Base-by-base conservation (phyloP, 1,140 invertebrate genomes). In the Pissodes strobi region DNA sequence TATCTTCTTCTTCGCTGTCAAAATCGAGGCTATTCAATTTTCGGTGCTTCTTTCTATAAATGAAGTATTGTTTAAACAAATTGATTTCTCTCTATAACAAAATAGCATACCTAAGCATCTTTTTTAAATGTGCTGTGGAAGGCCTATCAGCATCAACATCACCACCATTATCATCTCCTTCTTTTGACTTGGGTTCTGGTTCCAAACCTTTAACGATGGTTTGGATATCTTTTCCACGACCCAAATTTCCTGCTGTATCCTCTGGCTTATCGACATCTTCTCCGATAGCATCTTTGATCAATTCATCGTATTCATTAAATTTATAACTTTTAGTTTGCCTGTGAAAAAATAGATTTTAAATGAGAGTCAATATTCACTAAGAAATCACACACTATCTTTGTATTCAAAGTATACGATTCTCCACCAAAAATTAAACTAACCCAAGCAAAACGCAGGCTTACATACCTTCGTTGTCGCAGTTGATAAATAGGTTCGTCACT, bases 271-370 rank as follows among this genome's bases (percentile, higher is more conserved):
- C 52, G n/a, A 49, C 23, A 25, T 69, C 68, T 30, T 69, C 88
- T 79, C 92, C 87, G 56, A 97, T 91, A 10, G 95, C 95, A 45
- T 90, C 93, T 74, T 94, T 92, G 43, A 97, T 97, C 69, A 97
- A 85, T 13, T 95, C 90, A 78, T 97, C 95, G 78, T 93, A 98
- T 75, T 97, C 94, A 74, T 94, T 93, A 67, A 95, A 91, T 67
- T 82, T 81, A 71, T 95, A 94, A 69, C 88, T 95, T 41, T 93
- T 87, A 17, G 90, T 88, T 71, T 86, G 84, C 10, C 88, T 49
- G 21, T 9, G 10, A 30, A 12, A 45, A 45, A 45, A 6, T 45
- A 19, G 13, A 45, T 15, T 45, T 13, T 45, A 19, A 9, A 45
- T n/a, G n/a, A n/a, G n/a, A n/a, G n/a, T n/a, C n/a, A n/a, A n/a